phyloP scores from a whole-genome alignment of 1,140 invertebrate species.

The Gryon sp. region DNA sequence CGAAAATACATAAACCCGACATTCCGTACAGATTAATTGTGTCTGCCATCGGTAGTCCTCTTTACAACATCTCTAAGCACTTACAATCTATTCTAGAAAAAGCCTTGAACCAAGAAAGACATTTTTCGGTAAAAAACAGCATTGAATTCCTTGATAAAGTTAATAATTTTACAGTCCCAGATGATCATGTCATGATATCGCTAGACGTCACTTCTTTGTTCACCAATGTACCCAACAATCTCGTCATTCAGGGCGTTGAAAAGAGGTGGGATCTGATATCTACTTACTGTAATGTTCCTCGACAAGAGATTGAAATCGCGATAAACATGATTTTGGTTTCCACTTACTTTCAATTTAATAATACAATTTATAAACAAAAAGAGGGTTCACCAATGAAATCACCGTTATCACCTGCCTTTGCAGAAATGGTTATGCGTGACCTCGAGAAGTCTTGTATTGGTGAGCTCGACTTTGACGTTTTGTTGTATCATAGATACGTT shows the following conservation, averaged over 20 bases:
- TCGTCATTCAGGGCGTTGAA: slow-evolving; percentile 9
- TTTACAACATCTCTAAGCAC: slow-evolving; percentile 53
- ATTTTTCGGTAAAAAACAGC: slow-evolving; percentile 4
- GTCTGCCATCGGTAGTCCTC: slow-evolving; percentile 50
- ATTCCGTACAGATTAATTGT: slow-evolving; percentile 61
- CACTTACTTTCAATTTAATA: slow-evolving; percentile 6
- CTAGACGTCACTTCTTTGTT: slow-evolving; percentile 16
- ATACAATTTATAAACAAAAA: background rate
- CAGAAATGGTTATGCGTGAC: too few relatives aligned
- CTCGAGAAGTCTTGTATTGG: too few relatives aligned
- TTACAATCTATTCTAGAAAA: slow-evolving; percentile 9
- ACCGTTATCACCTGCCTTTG: too few relatives aligned
- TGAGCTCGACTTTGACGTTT: too few relatives aligned
- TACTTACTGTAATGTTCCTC: background rate
- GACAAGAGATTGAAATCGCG: background rate
- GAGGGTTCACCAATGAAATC: too few relatives aligned
- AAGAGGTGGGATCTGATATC: background rate
- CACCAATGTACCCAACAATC: slow-evolving; percentile 6
- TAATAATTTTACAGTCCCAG: background rate
- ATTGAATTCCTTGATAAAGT: background rate
- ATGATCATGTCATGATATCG: background rate
- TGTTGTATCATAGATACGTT: too few relatives aligned
- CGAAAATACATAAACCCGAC: slow-evolving; percentile 68
- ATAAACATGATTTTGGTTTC: too few relatives aligned
- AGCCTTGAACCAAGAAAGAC: background rate